Evolutionary conservation across 2,113 vertebrate genomes (phyloP).

Genomic region (Hypanus sabinus): DNA sequence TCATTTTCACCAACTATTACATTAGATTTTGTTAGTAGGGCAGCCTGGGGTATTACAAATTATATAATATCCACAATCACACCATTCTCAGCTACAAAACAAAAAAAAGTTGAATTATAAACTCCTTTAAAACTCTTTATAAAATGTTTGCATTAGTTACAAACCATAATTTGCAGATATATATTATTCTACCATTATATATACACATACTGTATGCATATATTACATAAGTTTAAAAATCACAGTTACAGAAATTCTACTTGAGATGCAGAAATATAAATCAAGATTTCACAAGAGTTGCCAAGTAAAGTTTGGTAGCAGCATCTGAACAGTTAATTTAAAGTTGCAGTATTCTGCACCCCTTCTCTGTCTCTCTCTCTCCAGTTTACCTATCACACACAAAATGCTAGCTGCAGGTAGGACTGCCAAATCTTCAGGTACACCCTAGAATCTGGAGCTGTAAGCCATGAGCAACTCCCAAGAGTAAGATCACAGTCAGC

Average conservation of each 20-base stretch:
- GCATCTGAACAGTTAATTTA: neutral
- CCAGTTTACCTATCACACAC: neutral
- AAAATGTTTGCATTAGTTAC: conserved; percentile 23
- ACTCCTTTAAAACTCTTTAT: conserved; percentile 32
- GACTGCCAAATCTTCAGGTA: neutral
- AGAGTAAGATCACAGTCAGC: neutral
- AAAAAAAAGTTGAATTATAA: conserved; percentile 18
- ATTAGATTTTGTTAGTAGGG: neutral
- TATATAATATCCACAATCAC: neutral
- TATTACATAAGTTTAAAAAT: conserved; percentile 20
- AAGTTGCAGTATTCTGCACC: neutral
- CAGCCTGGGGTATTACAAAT: conserved; percentile 15
- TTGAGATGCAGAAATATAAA: neutral
- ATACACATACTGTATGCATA: neutral
- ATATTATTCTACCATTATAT: conserved; percentile 32
- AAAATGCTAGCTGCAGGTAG: neutral
- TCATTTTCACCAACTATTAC: neutral
- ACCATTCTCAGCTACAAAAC: conserved; percentile 16
- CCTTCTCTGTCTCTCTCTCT: neutral
- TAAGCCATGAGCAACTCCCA: neutral
- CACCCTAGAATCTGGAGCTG: neutral
- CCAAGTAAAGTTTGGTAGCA: neutral
- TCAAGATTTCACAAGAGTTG: neutral
- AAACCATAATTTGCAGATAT: conserved; percentile 27
- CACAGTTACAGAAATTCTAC: conserved; percentile 22